A percentile compares a stretch with the other conserved stretches of the same genome.
Conservation (phyloP, 1,140 invertebrate species). For the Phocides pigmalion region DNA sequence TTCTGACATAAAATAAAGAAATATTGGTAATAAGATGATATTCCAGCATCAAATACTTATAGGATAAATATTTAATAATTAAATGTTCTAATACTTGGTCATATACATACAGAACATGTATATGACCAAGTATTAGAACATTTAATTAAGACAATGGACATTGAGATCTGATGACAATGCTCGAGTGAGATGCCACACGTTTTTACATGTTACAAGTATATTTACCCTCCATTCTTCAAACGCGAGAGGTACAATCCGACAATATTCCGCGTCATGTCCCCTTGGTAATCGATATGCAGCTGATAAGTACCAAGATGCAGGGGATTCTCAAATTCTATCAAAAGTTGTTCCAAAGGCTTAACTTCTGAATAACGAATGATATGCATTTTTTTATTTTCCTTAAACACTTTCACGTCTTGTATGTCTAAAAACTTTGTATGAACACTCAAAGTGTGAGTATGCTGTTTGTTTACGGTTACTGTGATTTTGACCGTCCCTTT, state of each 20-base stretch:
- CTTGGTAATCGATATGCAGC: constrained; percentile 75
- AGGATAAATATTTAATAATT: too few species aligned
- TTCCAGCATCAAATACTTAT: too few species aligned
- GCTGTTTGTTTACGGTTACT: constrained; percentile 81
- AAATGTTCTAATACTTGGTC: too few species aligned
- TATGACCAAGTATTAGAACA: too few species aligned
- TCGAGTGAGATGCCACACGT: too few species aligned
- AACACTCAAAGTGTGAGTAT: constrained; percentile 87
- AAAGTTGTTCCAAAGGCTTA: constrained; percentile 60
- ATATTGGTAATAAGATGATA: too few species aligned
- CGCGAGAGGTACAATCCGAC: constrained; percentile 81
- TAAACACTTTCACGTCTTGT: constrained; percentile 58
- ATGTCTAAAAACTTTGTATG: constrained; percentile 88
- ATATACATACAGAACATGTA: too few species aligned
- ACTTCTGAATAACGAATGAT: constrained; percentile 59
- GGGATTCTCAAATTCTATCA: constrained; percentile 59
- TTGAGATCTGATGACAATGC: too few species aligned
- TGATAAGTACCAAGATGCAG: constrained; percentile 58
- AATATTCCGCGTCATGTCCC: constrained; percentile 81
- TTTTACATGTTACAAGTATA: too few species aligned
- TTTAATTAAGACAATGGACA: too few species aligned
- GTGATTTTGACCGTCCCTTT: constrained; percentile 89
- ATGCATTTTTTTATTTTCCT: constrained; percentile 47
- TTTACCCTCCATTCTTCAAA: constrained; percentile 64
- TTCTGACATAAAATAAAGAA: too few species aligned